Conservation (phyloP, 2,113 vertebrate species). For the Cariama cristata region DNA sequence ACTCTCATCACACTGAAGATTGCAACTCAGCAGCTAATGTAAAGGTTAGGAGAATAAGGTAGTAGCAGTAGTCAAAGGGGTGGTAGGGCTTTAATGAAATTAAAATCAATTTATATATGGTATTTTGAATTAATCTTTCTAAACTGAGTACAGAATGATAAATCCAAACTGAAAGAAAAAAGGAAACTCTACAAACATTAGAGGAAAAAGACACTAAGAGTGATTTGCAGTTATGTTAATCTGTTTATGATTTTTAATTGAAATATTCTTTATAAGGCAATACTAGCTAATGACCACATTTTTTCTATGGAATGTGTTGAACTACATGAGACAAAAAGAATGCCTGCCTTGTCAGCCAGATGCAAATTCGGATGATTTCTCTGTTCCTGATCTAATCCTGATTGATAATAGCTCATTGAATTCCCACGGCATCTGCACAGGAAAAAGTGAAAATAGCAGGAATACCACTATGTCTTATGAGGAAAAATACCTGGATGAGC, state of each 20-base stretch:
- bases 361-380: neutral
- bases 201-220: neutral
- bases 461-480: neutral
- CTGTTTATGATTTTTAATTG: neutral
- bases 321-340: neutral
- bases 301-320: neutral
- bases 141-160: neutral
- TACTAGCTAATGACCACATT: neutral
- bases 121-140: neutral
- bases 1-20: neutral
- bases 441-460: neutral
- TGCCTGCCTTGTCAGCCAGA: neutral
- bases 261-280: neutral
- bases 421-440: neutral
- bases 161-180: neutral
- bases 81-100: neutral
- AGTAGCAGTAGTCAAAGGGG: neutral
- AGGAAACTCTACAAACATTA: neutral
- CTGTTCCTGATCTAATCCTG: neutral
- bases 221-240: neutral
- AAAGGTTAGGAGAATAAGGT: neutral
- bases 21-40: neutral
- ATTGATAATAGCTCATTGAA: neutral
- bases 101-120: rapidly evolving
- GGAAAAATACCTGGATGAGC: neutral